Base-by-base conservation (phyloP, 1,140 invertebrate genomes). In the Berghia stephanieae region DNA sequence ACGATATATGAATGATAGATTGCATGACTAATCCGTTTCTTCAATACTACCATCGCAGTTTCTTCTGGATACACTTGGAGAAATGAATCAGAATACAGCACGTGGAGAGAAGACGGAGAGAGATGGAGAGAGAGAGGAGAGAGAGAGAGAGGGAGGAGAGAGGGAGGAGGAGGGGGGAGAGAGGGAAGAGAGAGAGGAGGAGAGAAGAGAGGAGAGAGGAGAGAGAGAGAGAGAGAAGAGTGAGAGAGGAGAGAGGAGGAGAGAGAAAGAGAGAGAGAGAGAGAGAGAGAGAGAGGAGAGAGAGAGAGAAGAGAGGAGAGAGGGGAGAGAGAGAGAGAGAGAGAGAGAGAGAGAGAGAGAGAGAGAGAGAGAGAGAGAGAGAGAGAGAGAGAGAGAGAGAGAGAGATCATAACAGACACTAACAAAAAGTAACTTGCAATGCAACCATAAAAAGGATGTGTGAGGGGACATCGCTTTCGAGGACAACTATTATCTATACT, bases 291-390 rank as follows among this genome's bases (percentile, higher is more conserved):
- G 21, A 4, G 55, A 60, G 21, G 34, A n/a, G 16, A 71, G 18
- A 16, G 24, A 10, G 1, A 5, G 27, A 31, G 34, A 21, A 49
- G 21, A 49, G 70, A 73, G 43, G 16, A 1, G 18, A 31, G 16
- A 49, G 57, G 21, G 34, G 3, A 63, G 44, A 75, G 6, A 75
- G 57, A 36, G 6, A 75, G 55, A 75, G 6, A 75, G 52, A 75
- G 31, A 10, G 60, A 72, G 60, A 71, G 55, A 75, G 60, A 75
- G 0, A 75, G 60, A n/a, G 1, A 75, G 52, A 34, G 34, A 36
- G 57, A 31, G 57, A 71, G 57, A 63, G 44, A 63, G n/a, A 36
- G 36, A 69, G 18, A 36, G 18, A 18, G 36, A 36, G 18, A 3
- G 18, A 69, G 21, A 57, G 40, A 72, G 5, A 66, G 57, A 43